phyloP scores from a whole-genome alignment of 2,113 vertebrate genomes.

The Dasyornis broadbenti region DNA sequence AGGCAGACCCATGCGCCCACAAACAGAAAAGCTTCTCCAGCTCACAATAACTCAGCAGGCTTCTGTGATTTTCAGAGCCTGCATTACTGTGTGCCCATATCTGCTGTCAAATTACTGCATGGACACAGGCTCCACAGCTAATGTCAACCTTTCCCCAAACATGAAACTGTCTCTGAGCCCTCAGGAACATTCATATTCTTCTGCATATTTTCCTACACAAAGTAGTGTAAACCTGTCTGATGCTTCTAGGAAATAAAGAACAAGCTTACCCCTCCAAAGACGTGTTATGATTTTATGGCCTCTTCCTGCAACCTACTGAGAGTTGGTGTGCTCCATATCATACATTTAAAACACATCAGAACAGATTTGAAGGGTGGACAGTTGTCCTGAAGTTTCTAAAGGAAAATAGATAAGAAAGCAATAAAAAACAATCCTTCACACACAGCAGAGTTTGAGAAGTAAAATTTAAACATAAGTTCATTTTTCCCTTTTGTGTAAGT shows the following conservation, averaged over 20 bases:
- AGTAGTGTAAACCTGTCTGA: background rate
- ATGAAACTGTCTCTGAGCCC: background rate
- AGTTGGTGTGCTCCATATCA: background rate
- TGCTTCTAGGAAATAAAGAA: background rate
- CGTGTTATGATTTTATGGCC: background rate
- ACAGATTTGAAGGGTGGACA: background rate
- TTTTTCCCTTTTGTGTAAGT: background rate
- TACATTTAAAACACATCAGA: background rate
- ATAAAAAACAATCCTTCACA: background rate
- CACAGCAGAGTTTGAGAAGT: background rate
- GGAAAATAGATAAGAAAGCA: background rate
- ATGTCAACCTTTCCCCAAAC: conserved; percentile 21
- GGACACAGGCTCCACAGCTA: background rate
- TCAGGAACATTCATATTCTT: conserved; percentile 3
- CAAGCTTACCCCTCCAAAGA: background rate
- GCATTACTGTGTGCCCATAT: conserved; percentile 3
- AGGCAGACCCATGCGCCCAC: conserved; percentile 34
- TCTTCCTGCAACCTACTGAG: background rate
- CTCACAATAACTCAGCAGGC: conserved; percentile 64
- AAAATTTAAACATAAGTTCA: background rate
- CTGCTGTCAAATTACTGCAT: conserved; percentile 42
- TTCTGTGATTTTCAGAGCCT: conserved; percentile 26
- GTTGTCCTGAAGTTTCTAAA: background rate
- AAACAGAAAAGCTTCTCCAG: conserved; percentile 44
- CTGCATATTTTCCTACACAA: background rate